Base-by-base conservation (phyloP, 2,888 invertebrate genomes). In the Folsomia manolachei region DNA sequence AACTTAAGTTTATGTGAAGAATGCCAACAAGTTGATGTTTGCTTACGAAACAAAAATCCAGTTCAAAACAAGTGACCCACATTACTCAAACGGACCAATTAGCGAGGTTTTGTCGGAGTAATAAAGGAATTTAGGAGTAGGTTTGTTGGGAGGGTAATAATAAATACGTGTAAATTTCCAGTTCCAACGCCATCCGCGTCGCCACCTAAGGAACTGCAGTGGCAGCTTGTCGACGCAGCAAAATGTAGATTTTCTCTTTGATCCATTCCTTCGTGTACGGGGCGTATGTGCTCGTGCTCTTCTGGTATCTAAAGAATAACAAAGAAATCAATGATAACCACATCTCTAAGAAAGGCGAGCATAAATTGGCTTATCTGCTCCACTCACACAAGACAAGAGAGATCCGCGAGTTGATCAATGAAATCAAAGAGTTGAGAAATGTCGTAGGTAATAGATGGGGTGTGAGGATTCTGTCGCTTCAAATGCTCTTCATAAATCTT, bases 181-280 rank as follows among this genome's bases (percentile, higher is more conserved):
- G 39, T 39, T 9, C 39, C 14, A 39, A 39, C 39, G n/a, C n/a
- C n/a, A n/a, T n/a, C n/a, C n/a, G n/a, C n/a, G n/a, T n/a, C n/a
- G n/a, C n/a, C 27, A 23, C 56, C 26, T 72, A 74, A 60, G 71
- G 73, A 9, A 51, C 51, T 2, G 71, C 73, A 25, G 77, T 74
- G 56, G 94, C 92, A 0, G 97, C 97, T 85, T 97, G 95, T 80
- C 95, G 90, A 81, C 88, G 82, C 76, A 98, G 86, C 81, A 98
- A 86, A 2, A 97, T 92, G 83, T 97, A 98, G 77, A 99, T 97
- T 84, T 98, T 97, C 84, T 99, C 97, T 84, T 99, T 99, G 72
- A 99, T 95, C 97, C 97, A 99, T 82, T 96, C 97, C 86, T 98
- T 98, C 84, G 97, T 97, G 86, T 97, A 97, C 0, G 99, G 99